A percentile compares a stretch with the other conserved stretches of the same genome.
Conservation (phyloP, 2,888 invertebrate species). For the Orchesellides sinensis region DNA sequence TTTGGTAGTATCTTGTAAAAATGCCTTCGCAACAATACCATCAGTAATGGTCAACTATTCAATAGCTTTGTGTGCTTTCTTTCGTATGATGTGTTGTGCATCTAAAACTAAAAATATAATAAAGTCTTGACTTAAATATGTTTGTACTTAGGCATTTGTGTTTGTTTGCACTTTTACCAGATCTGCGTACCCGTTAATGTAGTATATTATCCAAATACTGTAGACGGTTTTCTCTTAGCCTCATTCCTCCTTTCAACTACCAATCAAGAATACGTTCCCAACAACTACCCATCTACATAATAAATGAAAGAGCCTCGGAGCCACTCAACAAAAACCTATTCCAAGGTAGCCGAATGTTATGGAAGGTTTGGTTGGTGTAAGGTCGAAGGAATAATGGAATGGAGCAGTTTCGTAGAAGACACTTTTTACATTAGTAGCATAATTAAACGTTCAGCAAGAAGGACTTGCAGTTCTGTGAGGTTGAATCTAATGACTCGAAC, state of each 20-base stretch:
- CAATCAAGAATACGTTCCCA: constrained; percentile 10
- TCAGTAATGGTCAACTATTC: too few species aligned
- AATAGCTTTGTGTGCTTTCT: too few species aligned
- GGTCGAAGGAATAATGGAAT: constrained; percentile 27
- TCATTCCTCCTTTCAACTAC: constrained; percentile 1
- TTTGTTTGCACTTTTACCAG: too few species aligned
- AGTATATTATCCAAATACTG: too few species aligned
- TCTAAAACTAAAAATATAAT: too few species aligned
- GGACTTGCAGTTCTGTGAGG: constrained; percentile 50
- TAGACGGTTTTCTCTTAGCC: too few species aligned
- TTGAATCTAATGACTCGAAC: constrained; percentile 70
- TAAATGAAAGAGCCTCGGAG: constrained; percentile 32
- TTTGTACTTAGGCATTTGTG: too few species aligned
- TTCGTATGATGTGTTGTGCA: too few species aligned
- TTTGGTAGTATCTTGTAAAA: too few species aligned
- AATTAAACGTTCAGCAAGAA: constrained; percentile 52
- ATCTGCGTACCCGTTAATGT: too few species aligned
- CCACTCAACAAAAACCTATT: constrained; percentile 20
- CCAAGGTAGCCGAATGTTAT: background rate
- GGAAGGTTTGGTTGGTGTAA: background rate
- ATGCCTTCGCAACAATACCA: too few species aligned
- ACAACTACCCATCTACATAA: constrained; percentile 15
- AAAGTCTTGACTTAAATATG: too few species aligned
- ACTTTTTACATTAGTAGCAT: constrained; percentile 52
- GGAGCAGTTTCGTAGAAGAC: constrained; percentile 32